Conservation (phyloP, 1,140 invertebrate species). For the Platyscapa corneri region DNA sequence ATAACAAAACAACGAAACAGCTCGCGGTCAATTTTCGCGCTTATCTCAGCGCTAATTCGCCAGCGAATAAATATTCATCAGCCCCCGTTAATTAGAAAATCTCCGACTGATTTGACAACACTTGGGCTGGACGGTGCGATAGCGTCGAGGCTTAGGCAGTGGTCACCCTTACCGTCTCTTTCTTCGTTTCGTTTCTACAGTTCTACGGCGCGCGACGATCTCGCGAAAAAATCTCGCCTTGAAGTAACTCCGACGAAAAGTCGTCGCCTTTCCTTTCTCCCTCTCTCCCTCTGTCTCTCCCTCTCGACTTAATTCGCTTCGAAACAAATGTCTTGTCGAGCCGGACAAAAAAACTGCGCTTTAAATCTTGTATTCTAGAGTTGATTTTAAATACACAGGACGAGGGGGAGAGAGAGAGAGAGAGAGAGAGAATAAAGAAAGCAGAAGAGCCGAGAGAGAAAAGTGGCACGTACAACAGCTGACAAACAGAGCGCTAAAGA, state of each 20-base stretch:
- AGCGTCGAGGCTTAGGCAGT: too few relatives aligned
- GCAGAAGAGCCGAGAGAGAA: background rate
- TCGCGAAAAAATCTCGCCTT: conserved; percentile 3
- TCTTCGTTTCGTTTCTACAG: background rate
- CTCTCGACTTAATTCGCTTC: background rate
- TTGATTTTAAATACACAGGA: conserved; percentile 2
- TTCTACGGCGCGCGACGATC: background rate
- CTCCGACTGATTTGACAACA: too few relatives aligned
- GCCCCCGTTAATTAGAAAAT: too few relatives aligned
- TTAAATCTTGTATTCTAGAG: background rate
- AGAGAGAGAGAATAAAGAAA: too few relatives aligned
- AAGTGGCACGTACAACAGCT: background rate
- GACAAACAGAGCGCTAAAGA: background rate
- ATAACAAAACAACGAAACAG: too few relatives aligned
- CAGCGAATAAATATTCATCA: too few relatives aligned
- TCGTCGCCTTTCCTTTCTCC: conserved; percentile 29
- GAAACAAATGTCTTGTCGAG: background rate
- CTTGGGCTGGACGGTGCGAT: too few relatives aligned
- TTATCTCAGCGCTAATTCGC: too few relatives aligned
- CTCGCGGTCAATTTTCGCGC: too few relatives aligned
- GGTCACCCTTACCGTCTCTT: too few relatives aligned
- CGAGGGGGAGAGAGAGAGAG: background rate
- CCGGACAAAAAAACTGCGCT: background rate
- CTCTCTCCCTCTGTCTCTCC: conserved; percentile 20
- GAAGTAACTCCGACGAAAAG: background rate